phyloP scores from a whole-genome alignment of 2,888 invertebrate genomes.

The Epinotia brunnichana region DNA sequence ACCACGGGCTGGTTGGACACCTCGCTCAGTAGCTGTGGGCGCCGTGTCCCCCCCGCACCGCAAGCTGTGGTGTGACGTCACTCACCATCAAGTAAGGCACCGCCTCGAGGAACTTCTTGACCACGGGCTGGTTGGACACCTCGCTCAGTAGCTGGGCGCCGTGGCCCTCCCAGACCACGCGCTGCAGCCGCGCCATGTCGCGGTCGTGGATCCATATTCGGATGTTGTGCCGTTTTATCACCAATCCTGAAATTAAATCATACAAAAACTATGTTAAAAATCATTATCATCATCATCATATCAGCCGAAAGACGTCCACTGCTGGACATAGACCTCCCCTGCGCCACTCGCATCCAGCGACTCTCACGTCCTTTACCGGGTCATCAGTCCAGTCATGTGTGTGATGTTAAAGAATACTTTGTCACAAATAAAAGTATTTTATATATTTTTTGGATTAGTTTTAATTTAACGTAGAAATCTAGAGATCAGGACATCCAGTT shows the following conservation, averaged over 20 bases:
- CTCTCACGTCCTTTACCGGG: too few relatives aligned
- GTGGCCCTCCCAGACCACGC: constrained; percentile 95
- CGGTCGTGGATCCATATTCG: constrained; percentile 98
- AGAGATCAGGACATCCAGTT: too few relatives aligned
- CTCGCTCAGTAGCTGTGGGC: constrained; percentile 47
- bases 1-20: too few relatives aligned
- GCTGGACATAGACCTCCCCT: too few relatives aligned
- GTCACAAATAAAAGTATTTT: too few relatives aligned
- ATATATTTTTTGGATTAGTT: too few relatives aligned
- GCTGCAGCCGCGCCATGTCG: constrained; percentile 92
- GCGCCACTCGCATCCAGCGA: too few relatives aligned
- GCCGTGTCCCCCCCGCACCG: constrained; percentile 89
- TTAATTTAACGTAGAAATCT: too few relatives aligned
- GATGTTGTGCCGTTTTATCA: constrained; percentile 93
- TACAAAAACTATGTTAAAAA: background rate
- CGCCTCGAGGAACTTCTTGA: constrained; percentile 94
- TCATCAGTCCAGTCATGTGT: too few relatives aligned
- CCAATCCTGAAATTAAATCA: constrained; percentile 83
- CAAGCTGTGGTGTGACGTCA: constrained; percentile 53
- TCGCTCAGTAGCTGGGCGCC: constrained; percentile 92
- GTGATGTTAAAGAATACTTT: too few relatives aligned
- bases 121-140: constrained; percentile 91
- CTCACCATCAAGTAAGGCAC: constrained; percentile 96
- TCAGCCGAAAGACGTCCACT: too few relatives aligned
- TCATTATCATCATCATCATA: too few relatives aligned